phyloP scores from a whole-genome alignment of 1,140 invertebrate genomes.

The Caenorhabditis briggsae region DNA sequence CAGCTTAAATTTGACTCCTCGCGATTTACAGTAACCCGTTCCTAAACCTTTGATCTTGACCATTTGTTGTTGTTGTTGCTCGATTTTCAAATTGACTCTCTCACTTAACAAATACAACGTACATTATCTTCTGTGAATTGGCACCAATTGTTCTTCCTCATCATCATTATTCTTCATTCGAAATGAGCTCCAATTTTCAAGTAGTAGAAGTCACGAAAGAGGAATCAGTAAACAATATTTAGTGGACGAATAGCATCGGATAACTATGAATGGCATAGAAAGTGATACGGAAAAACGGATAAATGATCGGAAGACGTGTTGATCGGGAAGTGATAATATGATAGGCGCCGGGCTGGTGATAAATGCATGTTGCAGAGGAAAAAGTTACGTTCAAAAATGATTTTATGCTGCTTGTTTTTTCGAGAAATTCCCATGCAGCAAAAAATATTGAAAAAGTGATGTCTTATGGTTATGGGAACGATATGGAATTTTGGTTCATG shows the following conservation, averaged over 20 bases:
- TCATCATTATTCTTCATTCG: background rate
- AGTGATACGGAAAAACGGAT: slow-evolving; percentile 38
- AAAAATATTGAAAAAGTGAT: background rate
- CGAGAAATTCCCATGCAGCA: background rate
- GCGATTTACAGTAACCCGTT: background rate
- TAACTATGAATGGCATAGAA: background rate
- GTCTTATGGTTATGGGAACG: slow-evolving; percentile 1
- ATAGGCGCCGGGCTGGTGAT: slow-evolving; percentile 20
- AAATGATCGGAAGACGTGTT: background rate
- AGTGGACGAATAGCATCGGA: background rate
- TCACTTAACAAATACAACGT: background rate
- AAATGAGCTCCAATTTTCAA: slow-evolving; percentile 22
- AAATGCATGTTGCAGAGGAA: background rate
- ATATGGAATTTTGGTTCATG: too few relatives aligned
- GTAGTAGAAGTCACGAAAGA: background rate
- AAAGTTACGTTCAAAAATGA: background rate
- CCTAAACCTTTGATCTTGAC: background rate
- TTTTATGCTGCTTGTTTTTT: background rate
- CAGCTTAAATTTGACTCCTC: too few relatives aligned
- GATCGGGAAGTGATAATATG: slow-evolving; percentile 37
- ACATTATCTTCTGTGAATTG: slow-evolving; percentile 3
- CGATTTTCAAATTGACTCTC: background rate
- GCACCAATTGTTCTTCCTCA: slow-evolving; percentile 25
- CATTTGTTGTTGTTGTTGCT: slow-evolving; percentile 28
- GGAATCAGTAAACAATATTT: background rate